Evolutionary conservation across 1,140 invertebrate species (phyloP), one percentile per base, ranked within the genome.

Genomic region (Calliopsis andreniformis): DNA sequence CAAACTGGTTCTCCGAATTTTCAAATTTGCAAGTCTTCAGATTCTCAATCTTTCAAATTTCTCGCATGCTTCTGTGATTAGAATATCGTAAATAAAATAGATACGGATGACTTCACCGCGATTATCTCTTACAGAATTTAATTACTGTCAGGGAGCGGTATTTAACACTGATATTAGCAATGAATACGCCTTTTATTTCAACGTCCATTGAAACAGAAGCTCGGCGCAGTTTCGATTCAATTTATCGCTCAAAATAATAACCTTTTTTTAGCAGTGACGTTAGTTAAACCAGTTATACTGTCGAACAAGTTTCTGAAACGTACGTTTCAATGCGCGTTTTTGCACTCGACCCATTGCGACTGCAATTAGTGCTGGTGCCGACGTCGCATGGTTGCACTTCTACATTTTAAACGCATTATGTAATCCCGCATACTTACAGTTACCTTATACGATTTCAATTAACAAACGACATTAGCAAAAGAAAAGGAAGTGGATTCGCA

Each of bases 301-400:
- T 25, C 1, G 30, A 64, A 23, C 47, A 53, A 72, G 59, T 64
- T 39, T 59, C 25, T 23, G 58, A 59, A 63, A 72, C 45, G 69
- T 42, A 42, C 23, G 25, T 53, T 72, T 72, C 59, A 39, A 72
- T 39, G 32, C 59, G 14, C 59, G 45, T 72, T 72, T 72, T 72
- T 72, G 39, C 32, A 63, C 14, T 28, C 70, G 64, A 42, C 67
- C 61, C 58, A 68, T 58, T 61, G 73, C 79, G 45, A 78, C 63
- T 42, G 56, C 51, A 72, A 72, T 83, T 80, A 80, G 32, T 20
- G 59, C 12, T 47, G 23, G 51, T 49, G 51, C 23, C 28, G 43
- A 23, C 32, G 43, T n/a, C 23, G 47, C 62, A 47, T 32, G 25
- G 42, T 23, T 67, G 49, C 49, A 20, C 47, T 79, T 42, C 35